Evolutionary conservation across 2,888 invertebrate species (phyloP).

Genomic region (Heliconius ethilla): DNA sequence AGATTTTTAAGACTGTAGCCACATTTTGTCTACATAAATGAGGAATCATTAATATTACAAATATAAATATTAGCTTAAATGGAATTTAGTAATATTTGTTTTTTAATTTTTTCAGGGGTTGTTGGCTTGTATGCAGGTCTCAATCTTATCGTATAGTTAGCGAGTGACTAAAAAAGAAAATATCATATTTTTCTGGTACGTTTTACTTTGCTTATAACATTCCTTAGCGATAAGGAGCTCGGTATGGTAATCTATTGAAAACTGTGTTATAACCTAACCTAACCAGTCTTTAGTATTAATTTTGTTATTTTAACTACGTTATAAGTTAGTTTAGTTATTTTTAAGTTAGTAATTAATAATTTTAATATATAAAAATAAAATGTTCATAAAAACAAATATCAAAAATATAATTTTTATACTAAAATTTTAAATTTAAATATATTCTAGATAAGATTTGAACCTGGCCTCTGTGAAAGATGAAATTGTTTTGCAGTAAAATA

Average conservation of each 20-base stretch:
- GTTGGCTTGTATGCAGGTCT: constrained; percentile 46
- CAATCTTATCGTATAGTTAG: constrained; percentile 53
- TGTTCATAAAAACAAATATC: neutral
- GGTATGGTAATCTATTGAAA: constrained; percentile 14
- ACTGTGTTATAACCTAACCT: constrained; percentile 3
- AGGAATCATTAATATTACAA: neutral
- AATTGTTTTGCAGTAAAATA: no score
- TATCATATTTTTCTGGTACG: constrained; percentile 61
- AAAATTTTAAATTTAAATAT: no score
- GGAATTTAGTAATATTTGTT: neutral
- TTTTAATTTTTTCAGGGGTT: constrained; percentile 31
- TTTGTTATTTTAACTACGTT: neutral
- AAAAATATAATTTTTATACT: no score
- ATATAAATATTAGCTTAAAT: neutral
- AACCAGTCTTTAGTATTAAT: neutral
- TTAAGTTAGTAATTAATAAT: neutral
- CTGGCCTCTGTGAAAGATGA: no score
- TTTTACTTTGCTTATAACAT: constrained; percentile 65
- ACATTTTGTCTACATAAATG: neutral
- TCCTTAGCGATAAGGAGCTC: constrained; percentile 61
- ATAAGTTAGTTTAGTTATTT: no score
- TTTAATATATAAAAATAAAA: neutral
- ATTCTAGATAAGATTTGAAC: no score
- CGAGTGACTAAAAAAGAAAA: constrained; percentile 56
- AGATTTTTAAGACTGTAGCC: neutral